Base-by-base conservation (phyloP, 2,888 invertebrate species). In the Ptilodon capucinus region DNA sequence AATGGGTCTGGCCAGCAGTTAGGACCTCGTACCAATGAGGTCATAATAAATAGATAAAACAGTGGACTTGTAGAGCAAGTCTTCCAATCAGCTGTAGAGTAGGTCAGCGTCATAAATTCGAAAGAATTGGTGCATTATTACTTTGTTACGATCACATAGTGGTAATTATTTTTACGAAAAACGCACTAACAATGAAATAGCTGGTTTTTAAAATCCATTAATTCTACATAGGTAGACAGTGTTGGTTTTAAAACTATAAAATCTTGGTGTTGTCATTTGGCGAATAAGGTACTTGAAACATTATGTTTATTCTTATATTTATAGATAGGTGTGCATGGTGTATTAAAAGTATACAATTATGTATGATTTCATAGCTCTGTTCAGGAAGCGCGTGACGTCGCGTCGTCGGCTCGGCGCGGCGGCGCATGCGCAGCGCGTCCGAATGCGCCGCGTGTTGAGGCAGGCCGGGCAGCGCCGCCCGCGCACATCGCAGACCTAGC, bases 391-490 rank as follows among this genome's bases (percentile, higher is more conserved):
- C 9, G 25, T 40, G 40, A 40, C 60, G 65, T 46, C 9, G 25
- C 25, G 40, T 25, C 60, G 65, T 46, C 52, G 46, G 68, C 72
- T 74, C 70, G 65, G 69, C 64, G 71, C 60, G 66, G 55, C 57
- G 68, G 54, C 73, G 76, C 67, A 43, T 47, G 75, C 77, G 74
- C 74, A 67, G 57, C 72, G 76, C 72, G 39, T 8, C 23, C 65
- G 76, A 86, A 89, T 76, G 70, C 74, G 75, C 77, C 55, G 76
- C 76, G 65, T 81, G 89, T 91, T 90, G 90, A 90, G 90, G 90
- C 87, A 90, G 90, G 91, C 84, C 86, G 64, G 72, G 65, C 68
- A 72, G 64, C 64, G 64, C 61, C 63, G 60, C 74, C 70, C 70
- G 60, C 60, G 59, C 72, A 71, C 71, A 55, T 51, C 57, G 32